Conservation (phyloP, 2,113 vertebrate species). For the Marcusenius ussheri region DNA sequence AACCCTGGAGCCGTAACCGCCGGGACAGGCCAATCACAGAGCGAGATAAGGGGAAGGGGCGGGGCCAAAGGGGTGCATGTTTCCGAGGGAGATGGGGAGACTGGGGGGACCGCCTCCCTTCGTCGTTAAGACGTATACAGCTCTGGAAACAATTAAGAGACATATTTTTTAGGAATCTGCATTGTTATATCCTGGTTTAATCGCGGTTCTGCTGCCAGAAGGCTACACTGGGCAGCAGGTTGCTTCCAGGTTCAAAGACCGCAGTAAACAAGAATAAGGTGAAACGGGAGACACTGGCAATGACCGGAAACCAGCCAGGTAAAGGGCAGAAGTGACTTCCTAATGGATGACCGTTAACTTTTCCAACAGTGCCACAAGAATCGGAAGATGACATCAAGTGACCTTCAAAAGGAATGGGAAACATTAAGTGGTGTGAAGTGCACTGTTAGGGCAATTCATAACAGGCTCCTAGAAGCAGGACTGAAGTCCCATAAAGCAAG, state of each 20-base stretch:
- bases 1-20: not conserved
- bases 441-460: not conserved
- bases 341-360: not conserved
- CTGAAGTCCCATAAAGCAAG: not conserved
- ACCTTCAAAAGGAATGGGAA: not conserved
- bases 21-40: not conserved
- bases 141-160: not conserved
- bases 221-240: not conserved
- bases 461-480: not conserved
- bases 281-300: not conserved
- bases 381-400: not conserved
- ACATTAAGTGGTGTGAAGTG: not conserved
- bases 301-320: not conserved
- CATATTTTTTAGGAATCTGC: not conserved
- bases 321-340: not conserved
- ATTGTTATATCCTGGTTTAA: not conserved
- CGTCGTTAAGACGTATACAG: not conserved
- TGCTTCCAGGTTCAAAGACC: not conserved
- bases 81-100: slow-evolving; percentile 23
- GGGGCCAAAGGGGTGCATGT: slow-evolving; percentile 18
- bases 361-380: not conserved
- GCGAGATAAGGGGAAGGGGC: not conserved
- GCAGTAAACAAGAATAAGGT: not conserved
- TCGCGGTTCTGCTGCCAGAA: not conserved
- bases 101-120: not conserved